phyloP scores from a whole-genome alignment of 2,113 vertebrate species.

The Chaetops frenatus region DNA sequence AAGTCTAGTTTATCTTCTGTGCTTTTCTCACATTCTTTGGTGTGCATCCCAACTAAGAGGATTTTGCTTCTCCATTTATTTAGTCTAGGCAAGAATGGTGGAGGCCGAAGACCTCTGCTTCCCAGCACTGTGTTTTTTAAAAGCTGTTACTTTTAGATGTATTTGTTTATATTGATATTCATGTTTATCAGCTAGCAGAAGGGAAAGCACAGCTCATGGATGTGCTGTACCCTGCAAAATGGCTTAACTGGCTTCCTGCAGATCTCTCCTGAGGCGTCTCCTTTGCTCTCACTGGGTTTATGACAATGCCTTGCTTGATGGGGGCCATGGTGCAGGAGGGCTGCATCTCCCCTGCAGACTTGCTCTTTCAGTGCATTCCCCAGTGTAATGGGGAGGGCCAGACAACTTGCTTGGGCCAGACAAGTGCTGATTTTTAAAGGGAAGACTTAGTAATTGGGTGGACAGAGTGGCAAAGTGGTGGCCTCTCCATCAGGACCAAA shows the following conservation, averaged over 20 bases:
- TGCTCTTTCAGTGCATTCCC: fast-evolving
- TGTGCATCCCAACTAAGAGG: not conserved
- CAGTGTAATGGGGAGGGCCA: fast-evolving
- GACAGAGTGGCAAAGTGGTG: not conserved
- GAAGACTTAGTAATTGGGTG: not conserved
- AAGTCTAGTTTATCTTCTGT: not conserved
- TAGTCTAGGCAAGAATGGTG: conserved; percentile 2
- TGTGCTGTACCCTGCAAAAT: not conserved
- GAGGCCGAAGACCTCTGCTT: not conserved
- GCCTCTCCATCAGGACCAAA: not conserved
- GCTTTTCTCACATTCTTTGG: not conserved
- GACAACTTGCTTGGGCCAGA: not conserved
- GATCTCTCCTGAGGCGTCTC: not conserved
- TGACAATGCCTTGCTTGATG: not conserved
- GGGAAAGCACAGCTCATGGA: not conserved
- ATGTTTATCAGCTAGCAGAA: not conserved
- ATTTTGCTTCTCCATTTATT: not conserved
- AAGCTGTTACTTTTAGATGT: not conserved
- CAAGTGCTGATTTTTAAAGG: not conserved
- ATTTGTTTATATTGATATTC: conserved; percentile 2
- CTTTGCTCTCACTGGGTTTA: not conserved
- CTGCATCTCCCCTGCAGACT: too few species aligned
- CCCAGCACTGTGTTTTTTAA: not conserved
- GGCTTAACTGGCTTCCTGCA: not conserved
- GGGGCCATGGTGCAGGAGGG: not conserved